These are phyloP conservation scores for Synergus gifuensis DNA, from an alignment of 2,888 invertebrate species.

Conservation along the genomic window DNA sequence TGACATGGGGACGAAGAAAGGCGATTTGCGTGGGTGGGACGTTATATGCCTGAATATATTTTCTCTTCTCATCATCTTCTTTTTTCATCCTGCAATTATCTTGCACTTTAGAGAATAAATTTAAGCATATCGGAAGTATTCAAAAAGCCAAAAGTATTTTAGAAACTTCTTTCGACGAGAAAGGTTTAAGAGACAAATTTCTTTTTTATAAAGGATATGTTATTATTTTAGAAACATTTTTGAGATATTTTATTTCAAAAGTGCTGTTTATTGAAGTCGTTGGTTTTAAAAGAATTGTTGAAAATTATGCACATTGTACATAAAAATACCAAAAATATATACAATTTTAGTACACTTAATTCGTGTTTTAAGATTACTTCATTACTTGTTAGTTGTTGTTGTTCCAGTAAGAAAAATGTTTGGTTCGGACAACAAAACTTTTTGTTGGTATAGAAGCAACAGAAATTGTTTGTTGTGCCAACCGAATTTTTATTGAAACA, in stretches of 20 bases:
- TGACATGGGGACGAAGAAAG: constrained; percentile 7
- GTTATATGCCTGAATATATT: constrained; percentile 4
- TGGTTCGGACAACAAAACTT: too few species aligned
- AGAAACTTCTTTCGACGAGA: background rate
- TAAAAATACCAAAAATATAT: background rate
- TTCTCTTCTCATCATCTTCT: constrained; percentile 14
- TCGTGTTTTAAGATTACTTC: background rate
- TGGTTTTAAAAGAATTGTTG: background rate
- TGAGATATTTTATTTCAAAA: background rate
- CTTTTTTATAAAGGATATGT: background rate
- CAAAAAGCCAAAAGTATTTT: constrained; percentile 13
- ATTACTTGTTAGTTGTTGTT: background rate
- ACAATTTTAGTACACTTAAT: background rate
- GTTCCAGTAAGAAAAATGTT: too few species aligned
- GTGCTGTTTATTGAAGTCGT: background rate
- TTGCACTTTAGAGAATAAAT: background rate
- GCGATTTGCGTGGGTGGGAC: constrained; percentile 15
- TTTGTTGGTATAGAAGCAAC: too few species aligned
- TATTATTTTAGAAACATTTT: background rate
- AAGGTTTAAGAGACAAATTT: background rate
- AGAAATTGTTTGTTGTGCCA: too few species aligned
- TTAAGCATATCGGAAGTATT: background rate
- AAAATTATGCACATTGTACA: background rate
- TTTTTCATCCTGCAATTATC: constrained; percentile 18
- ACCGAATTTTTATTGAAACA: too few species aligned